Base-by-base conservation (phyloP, 2,797 vertebrate species). In the Labroides dimidiatus region DNA sequence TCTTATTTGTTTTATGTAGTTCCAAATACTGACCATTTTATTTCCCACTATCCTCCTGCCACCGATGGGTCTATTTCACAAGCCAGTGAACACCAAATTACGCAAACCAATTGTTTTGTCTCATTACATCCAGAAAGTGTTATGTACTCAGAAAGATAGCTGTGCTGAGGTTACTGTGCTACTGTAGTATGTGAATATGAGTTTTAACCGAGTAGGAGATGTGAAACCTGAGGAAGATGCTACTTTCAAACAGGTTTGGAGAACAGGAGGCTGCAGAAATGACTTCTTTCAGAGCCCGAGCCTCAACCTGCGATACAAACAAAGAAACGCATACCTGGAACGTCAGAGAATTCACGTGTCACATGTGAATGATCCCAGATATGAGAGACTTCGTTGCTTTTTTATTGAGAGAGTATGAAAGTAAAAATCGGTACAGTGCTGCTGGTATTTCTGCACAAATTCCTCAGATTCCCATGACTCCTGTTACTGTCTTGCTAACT, bases 1-100 rank as follows among this genome's bases (percentile, higher is more conserved):
- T 75, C 62, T 75, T 83, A 80, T 86, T 81, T 91, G 91, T 93
- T 91, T 89, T 93, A 92, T 93, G 93, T 94, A 92, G 93, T 96
- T 98, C 95, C 97, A 98, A 98, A 99, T 93, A 94, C 96, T 96
- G 95, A 96, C 96, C 95, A 94, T 95, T 95, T 84, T 82, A 80
- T 84, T 87, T 85, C 81, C 95, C 93, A 93, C 93, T 91, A 80
- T 93, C 92, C 94, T 94, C 93, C 92, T 87, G 90, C 89, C 92
- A 89, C 82, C 51, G 81, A 88, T 87, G 90, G 87, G 93, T 92
- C 84, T 88, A 89, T 91, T 92, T 94, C 94, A 95, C 93, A 95
- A 94, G 95, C 94, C 94, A 87, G 81, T 93, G 91, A 93, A 89
- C 90, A 93, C 94, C 93, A 95, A 94, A 90, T 94, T 92, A 94